Evolutionary conservation across 2,888 invertebrate species (phyloP).

Genomic region (Lochmaea crataegi): DNA sequence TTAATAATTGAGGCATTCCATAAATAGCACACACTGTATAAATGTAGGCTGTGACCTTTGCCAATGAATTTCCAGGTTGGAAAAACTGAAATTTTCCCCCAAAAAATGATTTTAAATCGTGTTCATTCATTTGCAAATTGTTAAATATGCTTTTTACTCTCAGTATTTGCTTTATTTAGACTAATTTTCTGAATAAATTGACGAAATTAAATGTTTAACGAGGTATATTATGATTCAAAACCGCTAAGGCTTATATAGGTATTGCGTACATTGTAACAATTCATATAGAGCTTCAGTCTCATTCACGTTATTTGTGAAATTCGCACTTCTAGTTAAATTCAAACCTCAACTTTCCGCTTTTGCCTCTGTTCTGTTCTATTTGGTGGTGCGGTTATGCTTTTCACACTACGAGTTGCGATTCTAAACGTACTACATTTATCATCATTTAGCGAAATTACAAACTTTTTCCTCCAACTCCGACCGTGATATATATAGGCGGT

Average conservation of each 20-base stretch:
- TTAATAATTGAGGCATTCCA: too few species aligned
- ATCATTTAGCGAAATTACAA: constrained; percentile 44
- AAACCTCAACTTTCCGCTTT: constrained; percentile 10
- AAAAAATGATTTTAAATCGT: too few species aligned
- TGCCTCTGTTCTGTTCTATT: constrained; percentile 8
- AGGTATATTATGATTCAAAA: neutral
- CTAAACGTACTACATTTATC: constrained; percentile 40
- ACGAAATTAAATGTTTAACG: neutral
- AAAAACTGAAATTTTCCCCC: too few species aligned
- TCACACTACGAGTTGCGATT: constrained; percentile 9
- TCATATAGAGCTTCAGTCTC: neutral
- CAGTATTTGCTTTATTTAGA: too few species aligned
- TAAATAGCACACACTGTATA: too few species aligned
- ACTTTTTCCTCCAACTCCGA: constrained; percentile 36
- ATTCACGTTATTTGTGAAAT: neutral
- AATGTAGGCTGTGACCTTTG: too few species aligned
- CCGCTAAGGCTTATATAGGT: neutral
- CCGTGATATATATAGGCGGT: constrained; percentile 38
- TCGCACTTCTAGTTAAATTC: constrained; percentile 1
- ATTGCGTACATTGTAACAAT: constrained; percentile 3
- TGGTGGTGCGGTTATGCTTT: constrained; percentile 7
- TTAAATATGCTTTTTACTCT: too few species aligned
- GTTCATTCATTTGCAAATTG: too few species aligned
- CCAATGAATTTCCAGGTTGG: too few species aligned
- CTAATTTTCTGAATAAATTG: too few species aligned